Conservation (phyloP, 2,113 vertebrate species). For the Xenotilapia longispinis region DNA sequence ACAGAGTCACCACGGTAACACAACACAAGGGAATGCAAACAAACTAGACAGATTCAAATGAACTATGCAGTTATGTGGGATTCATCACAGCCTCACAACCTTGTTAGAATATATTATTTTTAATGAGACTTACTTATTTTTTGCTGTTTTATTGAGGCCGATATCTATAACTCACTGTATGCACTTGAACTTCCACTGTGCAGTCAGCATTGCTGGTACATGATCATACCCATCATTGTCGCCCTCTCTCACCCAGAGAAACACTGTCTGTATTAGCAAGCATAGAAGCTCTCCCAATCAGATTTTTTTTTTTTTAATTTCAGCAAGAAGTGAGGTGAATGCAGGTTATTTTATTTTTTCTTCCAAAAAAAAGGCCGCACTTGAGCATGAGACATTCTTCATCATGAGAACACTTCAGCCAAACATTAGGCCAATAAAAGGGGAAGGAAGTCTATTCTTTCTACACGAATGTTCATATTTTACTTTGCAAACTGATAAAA, state of each 20-base stretch:
- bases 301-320: neutral
- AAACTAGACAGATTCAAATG: neutral
- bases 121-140: neutral
- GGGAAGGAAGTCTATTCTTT: conserved; percentile 15
- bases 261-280: neutral
- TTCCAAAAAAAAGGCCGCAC: neutral
- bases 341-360: neutral
- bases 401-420: conserved; percentile 23
- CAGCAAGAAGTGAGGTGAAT: neutral
- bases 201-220: neutral
- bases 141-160: neutral
- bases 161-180: neutral
- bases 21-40: neutral
- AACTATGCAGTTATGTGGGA: neutral
- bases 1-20: conserved; percentile 40
- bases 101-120: neutral
- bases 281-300: neutral
- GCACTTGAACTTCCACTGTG: neutral
- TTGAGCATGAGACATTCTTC: neutral
- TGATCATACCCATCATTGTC: neutral
- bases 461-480: conserved; percentile 36
- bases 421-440: neutral
- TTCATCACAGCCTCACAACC: neutral
- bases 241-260: neutral
- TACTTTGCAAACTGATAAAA: conserved; percentile 5